Conservation (phyloP, 2,888 invertebrate genomes). For the Elysia crispata region DNA sequence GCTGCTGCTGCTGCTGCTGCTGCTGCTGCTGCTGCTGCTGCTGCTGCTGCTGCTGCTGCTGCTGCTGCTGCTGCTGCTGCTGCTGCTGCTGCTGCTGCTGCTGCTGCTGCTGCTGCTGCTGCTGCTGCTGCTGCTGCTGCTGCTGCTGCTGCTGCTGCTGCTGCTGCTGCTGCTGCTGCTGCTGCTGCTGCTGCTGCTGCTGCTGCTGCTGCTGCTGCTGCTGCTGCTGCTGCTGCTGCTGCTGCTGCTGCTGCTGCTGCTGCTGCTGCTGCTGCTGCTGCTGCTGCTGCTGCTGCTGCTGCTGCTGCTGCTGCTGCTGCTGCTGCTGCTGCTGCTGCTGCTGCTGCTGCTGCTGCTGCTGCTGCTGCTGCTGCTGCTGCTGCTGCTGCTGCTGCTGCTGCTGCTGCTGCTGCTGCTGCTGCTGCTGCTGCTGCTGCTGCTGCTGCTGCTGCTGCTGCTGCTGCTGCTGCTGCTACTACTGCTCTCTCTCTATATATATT, state of each 20-base stretch:
- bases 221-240: constrained; percentile 4
- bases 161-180: constrained; percentile 2
- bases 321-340: neutral
- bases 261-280: constrained; percentile 4
- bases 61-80: constrained; percentile 9
- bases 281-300: constrained; percentile 4
- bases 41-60: constrained; percentile 4
- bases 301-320: constrained; percentile 9
- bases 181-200: constrained; percentile 9
- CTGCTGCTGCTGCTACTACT: no score
- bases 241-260: constrained; percentile 9
- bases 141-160: constrained; percentile 2
- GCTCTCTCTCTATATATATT: no score
- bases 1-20: constrained; percentile 9
- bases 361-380: no score
- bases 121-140: constrained; percentile 9
- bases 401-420: no score
- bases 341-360: constrained; percentile 3
- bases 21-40: constrained; percentile 4
- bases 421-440: no score
- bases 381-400: no score
- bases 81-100: constrained; percentile 2
- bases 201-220: constrained; percentile 2
- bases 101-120: constrained; percentile 2
- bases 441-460: no score